phyloP scores from a whole-genome alignment of 2,797 vertebrate species.

The Cyprinella venusta region DNA sequence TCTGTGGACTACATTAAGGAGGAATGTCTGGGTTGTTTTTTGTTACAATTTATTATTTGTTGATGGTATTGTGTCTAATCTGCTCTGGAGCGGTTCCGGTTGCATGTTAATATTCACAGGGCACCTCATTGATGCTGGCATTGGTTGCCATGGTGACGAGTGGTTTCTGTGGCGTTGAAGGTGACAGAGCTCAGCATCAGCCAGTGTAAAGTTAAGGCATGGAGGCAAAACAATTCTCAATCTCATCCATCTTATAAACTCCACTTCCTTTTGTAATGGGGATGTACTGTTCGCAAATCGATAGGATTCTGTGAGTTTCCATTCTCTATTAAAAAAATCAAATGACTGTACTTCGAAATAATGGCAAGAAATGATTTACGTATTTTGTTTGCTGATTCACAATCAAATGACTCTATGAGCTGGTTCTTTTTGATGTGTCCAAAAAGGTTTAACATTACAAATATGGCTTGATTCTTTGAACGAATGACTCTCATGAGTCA shows the following conservation, averaged over 20 bases:
- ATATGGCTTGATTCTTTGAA: too few species aligned
- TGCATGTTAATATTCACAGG: slow-evolving; percentile 67
- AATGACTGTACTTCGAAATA: too few species aligned
- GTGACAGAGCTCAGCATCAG: slow-evolving; percentile 62
- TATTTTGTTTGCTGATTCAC: too few species aligned
- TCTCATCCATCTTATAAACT: not conserved
- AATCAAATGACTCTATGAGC: too few species aligned
- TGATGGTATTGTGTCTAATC: not conserved
- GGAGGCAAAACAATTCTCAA: slow-evolving; percentile 29
- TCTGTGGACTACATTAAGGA: not conserved
- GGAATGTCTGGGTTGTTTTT: not conserved
- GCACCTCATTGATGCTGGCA: slow-evolving; percentile 68
- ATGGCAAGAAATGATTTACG: too few species aligned
- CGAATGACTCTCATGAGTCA: too few species aligned
- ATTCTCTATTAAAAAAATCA: too few species aligned
- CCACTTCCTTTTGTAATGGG: too few species aligned
- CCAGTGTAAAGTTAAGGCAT: slow-evolving; percentile 26
- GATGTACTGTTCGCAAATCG: too few species aligned
- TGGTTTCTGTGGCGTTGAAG: slow-evolving; percentile 44
- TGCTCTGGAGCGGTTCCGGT: slow-evolving; percentile 25
- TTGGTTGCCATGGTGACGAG: slow-evolving; percentile 76
- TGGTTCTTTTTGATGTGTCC: too few species aligned
- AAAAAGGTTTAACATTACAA: too few species aligned
- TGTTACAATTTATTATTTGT: slow-evolving; percentile 7
- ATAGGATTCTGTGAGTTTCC: too few species aligned